Percentiles rank a stretch among this genome's conserved stretches.
These are phyloP conservation scores for Sinonovacula constricta DNA, from an alignment of 1,140 invertebrate species.

Conservation along the genomic window DNA sequence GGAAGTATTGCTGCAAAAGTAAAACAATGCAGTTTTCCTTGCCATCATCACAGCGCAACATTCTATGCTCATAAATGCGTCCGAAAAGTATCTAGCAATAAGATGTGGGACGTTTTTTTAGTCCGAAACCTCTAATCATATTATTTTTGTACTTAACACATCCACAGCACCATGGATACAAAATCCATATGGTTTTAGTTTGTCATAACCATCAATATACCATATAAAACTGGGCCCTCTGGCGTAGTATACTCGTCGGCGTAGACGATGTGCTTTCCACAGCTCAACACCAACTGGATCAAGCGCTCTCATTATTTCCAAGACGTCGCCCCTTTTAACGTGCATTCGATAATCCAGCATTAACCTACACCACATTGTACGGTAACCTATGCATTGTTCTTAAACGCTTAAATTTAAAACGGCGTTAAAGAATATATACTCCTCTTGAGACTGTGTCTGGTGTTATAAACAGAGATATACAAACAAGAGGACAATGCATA, in stretches of 20 bases:
- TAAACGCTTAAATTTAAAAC: no score
- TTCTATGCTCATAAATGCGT: slow-evolving; percentile 3
- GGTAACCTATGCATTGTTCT: no score
- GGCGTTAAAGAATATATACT: no score
- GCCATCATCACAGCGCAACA: not conserved
- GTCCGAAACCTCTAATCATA: slow-evolving; percentile 15
- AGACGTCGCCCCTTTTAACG: no score
- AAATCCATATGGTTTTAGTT: slow-evolving; percentile 41
- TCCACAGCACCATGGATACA: slow-evolving; percentile 22
- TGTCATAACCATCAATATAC: slow-evolving; percentile 47
- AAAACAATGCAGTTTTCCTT: no score
- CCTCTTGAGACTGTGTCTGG: no score
- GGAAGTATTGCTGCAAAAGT: slow-evolving; percentile 8
- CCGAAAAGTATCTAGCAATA: not conserved
- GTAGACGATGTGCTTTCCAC: slow-evolving; percentile 22
- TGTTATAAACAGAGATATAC: no score
- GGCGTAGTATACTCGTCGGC: slow-evolving; percentile 1
- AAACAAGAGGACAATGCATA: no score
- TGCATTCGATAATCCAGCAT: no score
- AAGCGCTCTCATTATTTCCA: not conserved
- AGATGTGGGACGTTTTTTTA: slow-evolving; percentile 51
- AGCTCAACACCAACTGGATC: slow-evolving; percentile 9
- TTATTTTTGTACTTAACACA: slow-evolving; percentile 28
- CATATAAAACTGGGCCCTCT: slow-evolving; percentile 1
- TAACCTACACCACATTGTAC: no score